These are phyloP conservation scores for Dione juno DNA, from an alignment of 2,888 invertebrate species.

Conservation along the genomic window DNA sequence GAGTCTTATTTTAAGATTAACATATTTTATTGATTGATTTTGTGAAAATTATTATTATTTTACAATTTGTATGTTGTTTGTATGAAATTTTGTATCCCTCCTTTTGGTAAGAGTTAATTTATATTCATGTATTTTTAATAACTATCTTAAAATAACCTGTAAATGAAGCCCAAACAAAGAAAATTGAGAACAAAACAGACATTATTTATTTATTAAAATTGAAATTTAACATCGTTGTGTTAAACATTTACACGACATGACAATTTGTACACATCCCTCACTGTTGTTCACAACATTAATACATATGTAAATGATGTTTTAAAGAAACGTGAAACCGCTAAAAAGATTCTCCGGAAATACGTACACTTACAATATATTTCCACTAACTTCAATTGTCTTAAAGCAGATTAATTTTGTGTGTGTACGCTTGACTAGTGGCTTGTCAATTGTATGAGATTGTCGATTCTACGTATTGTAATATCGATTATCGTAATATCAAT, in stretches of 20 bases:
- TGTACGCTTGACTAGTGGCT: conserved; percentile 11
- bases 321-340: background rate
- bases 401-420: conserved; percentile 26
- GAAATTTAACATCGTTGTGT: no score
- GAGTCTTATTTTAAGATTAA: background rate
- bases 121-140: no score
- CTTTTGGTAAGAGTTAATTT: no score
- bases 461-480: background rate
- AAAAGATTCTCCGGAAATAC: conserved; percentile 4
- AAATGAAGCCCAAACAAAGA: no score
- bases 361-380: conserved; percentile 8
- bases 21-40: background rate
- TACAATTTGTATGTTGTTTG: no score
- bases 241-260: background rate
- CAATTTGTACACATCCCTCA: background rate
- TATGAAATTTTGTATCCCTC: no score
- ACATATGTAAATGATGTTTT: conserved; percentile 1
- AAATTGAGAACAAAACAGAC: background rate
- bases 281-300: background rate
- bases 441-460: background rate
- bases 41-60: no score
- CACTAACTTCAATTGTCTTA: conserved; percentile 21
- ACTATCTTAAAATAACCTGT: no score
- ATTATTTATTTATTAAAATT: background rate
- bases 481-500: background rate